Evolutionary conservation across 2,888 invertebrate genomes (phyloP), one percentile per base, ranked within the genome.

Genomic region (Thymelicus acteon): DNA sequence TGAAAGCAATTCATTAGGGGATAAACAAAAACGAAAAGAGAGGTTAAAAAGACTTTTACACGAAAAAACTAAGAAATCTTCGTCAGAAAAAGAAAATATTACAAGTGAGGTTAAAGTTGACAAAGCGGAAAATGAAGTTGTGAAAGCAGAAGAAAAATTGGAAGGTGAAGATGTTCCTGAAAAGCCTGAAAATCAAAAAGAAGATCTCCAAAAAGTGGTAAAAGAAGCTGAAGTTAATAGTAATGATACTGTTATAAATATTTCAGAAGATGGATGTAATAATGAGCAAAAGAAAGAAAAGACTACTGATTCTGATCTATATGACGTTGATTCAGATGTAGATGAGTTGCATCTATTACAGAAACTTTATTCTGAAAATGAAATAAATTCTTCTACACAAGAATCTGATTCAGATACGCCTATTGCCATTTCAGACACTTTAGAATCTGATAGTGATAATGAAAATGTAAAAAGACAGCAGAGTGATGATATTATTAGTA

Each of bases 331-430:
- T 66, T 91, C 91, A 10, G 91, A 91, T 76, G 79, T 88, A 64
- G 92, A 92, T 73, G 91, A 93, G 75, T 79, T 92, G 49, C 85
- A 91, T 79, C 79, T 92, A 31, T 80, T 92, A 74, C 85, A 90
- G 76, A 90, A 90, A 81, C 76, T 91, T 47, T 85, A 88, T 77
- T 89, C 88, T 19, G 86, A 79, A 72, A 82, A 83, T 78, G 89
- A 87, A 75, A 75, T 75, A 19, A 80, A 81, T 72, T 75, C 82
- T 47, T 90, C 90, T 37, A 81, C 85, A 6, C 19, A 77, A 0
- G 87, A 86, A 15, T 85, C 90, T 5, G 89, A 87, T 78, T 85
- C 85, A 6, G 91, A 87, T 44, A 81, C 86, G 7, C 83, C 83
- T 12, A 89, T 91, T 74, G 85, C 87, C 65, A 87, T 90, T 72